Evolutionary conservation across 2,797 vertebrate species (phyloP), one percentile per base, ranked within the genome.

Genomic region (Crypturellus tataupa): DNA sequence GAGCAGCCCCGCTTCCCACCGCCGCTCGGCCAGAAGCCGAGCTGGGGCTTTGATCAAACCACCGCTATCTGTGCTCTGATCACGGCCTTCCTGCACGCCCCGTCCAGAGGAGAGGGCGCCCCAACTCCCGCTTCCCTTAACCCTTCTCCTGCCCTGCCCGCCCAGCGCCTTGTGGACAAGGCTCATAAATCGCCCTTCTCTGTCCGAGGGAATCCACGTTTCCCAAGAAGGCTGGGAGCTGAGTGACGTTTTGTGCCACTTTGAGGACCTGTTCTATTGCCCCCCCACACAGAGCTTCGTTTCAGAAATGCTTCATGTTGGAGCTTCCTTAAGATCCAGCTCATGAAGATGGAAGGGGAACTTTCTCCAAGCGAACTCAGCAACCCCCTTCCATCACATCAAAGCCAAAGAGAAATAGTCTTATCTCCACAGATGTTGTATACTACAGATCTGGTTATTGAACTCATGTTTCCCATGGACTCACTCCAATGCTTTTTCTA

Each of bases 401-500:
- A 93, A 94, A 95, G 90, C 63, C 0, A 2, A 14, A 33, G 42
- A 88, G 83, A 72, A 39, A 84, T 81, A 63, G 53, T 0, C 0
- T 90, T 94, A 94, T 96, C 94, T 90, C 91, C 80, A 93, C 87
- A 91, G 87, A 93, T 93, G 80, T 84, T 96, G 80, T 86, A 79
- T 63, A 44, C 87, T 81, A 37, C 42, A 67, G 70, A 94, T 90
- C 85, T 76, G 65, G 85, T 94, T 93, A 88, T 87, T 47, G 82
- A 91, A 88, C 63, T 93, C 81, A 63, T 42, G 72, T 93, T 95
- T 96, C 89, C 79, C 84, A 80, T 96, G 94, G 93, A 89, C 77
- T 89, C 55, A 19, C 85, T 93, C 86, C 95, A 95, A 69, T 72
- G 80, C 44, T 85, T 86, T 75, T 91, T 82, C 85, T 68, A 89